Base-by-base conservation (phyloP, 2,888 invertebrate genomes). In the Cataglyphis cursor region DNA sequence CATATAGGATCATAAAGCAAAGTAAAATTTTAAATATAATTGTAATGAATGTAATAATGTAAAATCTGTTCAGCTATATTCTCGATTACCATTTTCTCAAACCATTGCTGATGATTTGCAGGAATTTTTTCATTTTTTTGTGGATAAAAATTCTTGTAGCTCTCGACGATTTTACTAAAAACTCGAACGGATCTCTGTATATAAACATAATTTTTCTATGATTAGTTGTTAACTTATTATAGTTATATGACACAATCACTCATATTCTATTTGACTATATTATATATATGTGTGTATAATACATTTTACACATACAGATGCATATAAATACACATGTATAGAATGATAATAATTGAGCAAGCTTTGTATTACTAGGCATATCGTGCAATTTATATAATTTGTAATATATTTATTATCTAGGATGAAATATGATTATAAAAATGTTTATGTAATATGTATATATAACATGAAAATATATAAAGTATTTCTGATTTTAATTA, bases 1-100 rank as follows among this genome's bases (percentile, higher is more conserved):
- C 18, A 54, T 64, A n/a, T 72, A 81, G 68, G 61, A 86, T 48
- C 64, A 61, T 10, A n/a, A 59, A n/a, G 18, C 6, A 18, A 12
- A 66, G 0, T 59, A 15, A 75, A 24, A n/a, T 61, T 76, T 48
- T 66, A 76, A 12, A 12, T 28, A 9, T 57, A 64, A 78, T 31
- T 8, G 59, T 31, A 21, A 21, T 35, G 59, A 59, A 18, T 21
- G 10, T 21, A 66, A 78, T 18, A 18, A 51, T 51, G n/a, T 51
- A 51, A 51, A 51, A 51, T 80, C 2, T 35, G 10, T 41, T 44
- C 2, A 28, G 15, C 12, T 57, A 4, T 21, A 9, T 18, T 66
- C 9, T 65, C n/a, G 15, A 54, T 76, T 21, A 9, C 1, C 0
- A 65, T 41, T 28, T 6, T 57, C 9, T 21, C 18, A 24, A 41